Base-by-base conservation (phyloP, 2,888 invertebrate genomes). In the Cerastoderma edule region DNA sequence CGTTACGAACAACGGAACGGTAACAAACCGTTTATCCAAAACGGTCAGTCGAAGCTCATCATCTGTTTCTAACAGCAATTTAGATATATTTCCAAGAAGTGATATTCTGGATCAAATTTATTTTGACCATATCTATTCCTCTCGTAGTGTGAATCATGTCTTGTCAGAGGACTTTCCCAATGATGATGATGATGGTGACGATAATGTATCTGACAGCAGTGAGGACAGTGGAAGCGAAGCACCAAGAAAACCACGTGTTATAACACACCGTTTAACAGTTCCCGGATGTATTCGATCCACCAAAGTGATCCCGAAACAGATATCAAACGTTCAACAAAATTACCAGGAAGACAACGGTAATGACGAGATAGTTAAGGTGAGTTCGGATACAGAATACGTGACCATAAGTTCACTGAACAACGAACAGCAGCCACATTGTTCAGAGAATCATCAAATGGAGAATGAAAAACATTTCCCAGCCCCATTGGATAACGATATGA, bases 111-210 rank as follows among this genome's bases (percentile, higher is more conserved):
- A 70, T 24, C 69, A 67, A 64, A 75, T 79, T 27, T 64, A 75
- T 39, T 66, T 35, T 22, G 79, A 79, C 44, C 79, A 79, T 73
- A 53, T 79, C 19, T 79, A 79, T 56, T 67, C 79, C 16, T 33
- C 69, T 13, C 48, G 19, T 13, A 27, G 27, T 10, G 30, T 1
- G 16, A 30, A 22, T 3, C 57, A 39, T 32, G 16, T 44, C 10
- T 53, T 44, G 10, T 5, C n/a, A n/a, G 50, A 60, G 44, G 48
- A 46, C 32, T 32, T 53, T n/a, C 39, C 35, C 24, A 0, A 22
- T 16, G 28, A 65, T 24, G 57, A 56, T 16, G 39, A 56, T 24
- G 22, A 22, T 24, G 60, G 28, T 24, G 53, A 3, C 3, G 53
- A 53, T 4, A 53, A 28, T 53, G 27, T 53, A 53, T 10, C 53